These are phyloP conservation scores for Nasua narica DNA, from an alignment of 2,797 vertebrate species.

Conservation along the genomic window DNA sequence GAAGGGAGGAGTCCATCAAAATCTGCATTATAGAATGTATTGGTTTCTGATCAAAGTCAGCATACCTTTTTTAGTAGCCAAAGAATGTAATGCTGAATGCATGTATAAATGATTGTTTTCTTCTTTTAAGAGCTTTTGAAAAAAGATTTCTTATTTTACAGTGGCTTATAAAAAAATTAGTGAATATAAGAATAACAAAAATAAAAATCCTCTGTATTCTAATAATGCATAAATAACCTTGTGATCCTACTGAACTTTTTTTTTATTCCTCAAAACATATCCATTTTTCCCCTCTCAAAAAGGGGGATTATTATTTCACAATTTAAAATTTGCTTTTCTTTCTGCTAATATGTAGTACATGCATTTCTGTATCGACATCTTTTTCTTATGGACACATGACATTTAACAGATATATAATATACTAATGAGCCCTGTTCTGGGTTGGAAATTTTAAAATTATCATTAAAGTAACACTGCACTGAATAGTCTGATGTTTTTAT, in stretches of 20 bases:
- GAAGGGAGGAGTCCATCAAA: not conserved
- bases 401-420: not conserved
- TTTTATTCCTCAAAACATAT: not conserved
- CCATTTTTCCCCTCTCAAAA: not conserved
- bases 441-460: not conserved
- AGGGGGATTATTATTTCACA: not conserved
- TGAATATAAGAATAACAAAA: not conserved
- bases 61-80: not conserved
- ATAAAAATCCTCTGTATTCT: not conserved
- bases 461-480: not conserved
- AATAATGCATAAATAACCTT: constrained; percentile 1
- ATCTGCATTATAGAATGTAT: not conserved
- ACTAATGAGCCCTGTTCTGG: not conserved
- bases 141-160: not conserved
- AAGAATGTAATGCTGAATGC: not conserved
- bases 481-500: constrained; percentile 2
- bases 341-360: not conserved
- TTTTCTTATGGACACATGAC: not conserved
- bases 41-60: not conserved
- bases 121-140: not conserved
- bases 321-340: not conserved
- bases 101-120: not conserved
- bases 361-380: not conserved
- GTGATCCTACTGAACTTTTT: not conserved
- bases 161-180: not conserved